Percentiles rank a stretch among this genome's conserved stretches.
These are phyloP conservation scores for Sebastes itinus DNA, from an alignment of 2,797 vertebrate genomes.

Conservation along the genomic window DNA sequence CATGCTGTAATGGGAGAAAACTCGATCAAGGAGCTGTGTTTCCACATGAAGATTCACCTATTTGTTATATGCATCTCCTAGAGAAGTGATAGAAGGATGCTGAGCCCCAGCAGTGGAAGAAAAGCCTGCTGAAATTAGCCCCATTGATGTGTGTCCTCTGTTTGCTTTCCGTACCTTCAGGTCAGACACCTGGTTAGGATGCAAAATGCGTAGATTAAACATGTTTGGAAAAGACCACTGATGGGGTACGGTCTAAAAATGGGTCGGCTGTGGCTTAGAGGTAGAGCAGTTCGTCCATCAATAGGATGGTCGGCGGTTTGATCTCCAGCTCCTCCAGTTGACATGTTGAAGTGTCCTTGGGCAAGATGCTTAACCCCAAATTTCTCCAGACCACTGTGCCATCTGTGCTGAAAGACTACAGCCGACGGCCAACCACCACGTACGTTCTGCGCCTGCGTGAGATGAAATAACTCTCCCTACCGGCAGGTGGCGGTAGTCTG, in stretches of 20 bases:
- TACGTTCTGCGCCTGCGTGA: too few species aligned
- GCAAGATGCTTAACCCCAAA: not conserved
- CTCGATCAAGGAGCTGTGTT: conserved; percentile 19
- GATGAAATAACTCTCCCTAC: too few species aligned
- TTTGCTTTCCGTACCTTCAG: not conserved
- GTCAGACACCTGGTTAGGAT: not conserved
- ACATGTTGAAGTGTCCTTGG: not conserved
- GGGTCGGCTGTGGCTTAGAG: not conserved
- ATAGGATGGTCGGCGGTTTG: not conserved
- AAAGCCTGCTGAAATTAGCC: not conserved
- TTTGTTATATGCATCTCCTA: not conserved
- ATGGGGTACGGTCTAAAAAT: not conserved
- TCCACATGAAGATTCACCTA: not conserved
- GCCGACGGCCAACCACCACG: too few species aligned
- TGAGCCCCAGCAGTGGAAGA: not conserved
- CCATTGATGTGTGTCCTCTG: not conserved
- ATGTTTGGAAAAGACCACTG: not conserved
- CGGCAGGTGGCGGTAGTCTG: too few species aligned
- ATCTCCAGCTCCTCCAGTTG: not conserved
- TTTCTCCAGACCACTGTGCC: too few species aligned
- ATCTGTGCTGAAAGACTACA: too few species aligned
- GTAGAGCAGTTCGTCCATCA: not conserved
- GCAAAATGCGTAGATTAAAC: not conserved
- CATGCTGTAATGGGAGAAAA: conserved; percentile 17
- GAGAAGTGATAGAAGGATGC: not conserved